Conservation (phyloP, 2,888 invertebrate species). For the Rhorus exstirpatorius region DNA sequence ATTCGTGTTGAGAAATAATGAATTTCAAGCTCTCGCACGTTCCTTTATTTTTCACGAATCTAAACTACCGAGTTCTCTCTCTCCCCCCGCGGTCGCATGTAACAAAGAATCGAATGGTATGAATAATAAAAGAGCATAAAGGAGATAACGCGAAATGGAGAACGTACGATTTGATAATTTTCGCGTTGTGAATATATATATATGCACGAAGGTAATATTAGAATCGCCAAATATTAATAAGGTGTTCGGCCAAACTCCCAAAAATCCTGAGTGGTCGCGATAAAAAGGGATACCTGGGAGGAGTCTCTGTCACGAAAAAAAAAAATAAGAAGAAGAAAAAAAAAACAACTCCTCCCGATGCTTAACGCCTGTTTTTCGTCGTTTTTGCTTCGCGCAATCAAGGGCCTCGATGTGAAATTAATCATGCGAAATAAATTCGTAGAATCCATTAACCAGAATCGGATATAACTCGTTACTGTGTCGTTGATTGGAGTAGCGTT, state of each 20-base stretch:
- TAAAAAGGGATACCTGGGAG: constrained; percentile 52
- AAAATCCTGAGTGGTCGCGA: constrained; percentile 68
- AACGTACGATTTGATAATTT: constrained; percentile 6
- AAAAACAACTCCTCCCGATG: constrained; percentile 15
- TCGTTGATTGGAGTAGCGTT: constrained; percentile 45
- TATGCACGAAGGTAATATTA: not conserved
- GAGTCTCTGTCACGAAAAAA: constrained; percentile 8
- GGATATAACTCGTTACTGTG: constrained; percentile 62
- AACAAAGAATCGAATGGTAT: not conserved
- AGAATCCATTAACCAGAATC: constrained; percentile 82
- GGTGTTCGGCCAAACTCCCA: constrained; percentile 46
- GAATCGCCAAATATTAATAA: constrained; percentile 69
- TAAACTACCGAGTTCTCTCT: too few species aligned
- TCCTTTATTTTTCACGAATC: not conserved
- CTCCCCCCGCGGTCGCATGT: too few species aligned
- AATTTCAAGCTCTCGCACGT: too few species aligned
- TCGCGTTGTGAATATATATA: too few species aligned
- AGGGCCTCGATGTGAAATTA: constrained; percentile 81
- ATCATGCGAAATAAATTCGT: constrained; percentile 83
- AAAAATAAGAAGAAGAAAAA: not conserved
- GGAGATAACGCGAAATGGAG: not conserved
- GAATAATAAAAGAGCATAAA: constrained; percentile 5
- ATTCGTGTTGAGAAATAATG: too few species aligned
- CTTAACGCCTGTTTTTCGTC: constrained; percentile 34
- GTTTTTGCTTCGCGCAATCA: constrained; percentile 68